Evolutionary conservation across 1,140 invertebrate species (phyloP), one percentile per base, ranked within the genome.

Genomic region (Pseudomyrmex sp.): DNA sequence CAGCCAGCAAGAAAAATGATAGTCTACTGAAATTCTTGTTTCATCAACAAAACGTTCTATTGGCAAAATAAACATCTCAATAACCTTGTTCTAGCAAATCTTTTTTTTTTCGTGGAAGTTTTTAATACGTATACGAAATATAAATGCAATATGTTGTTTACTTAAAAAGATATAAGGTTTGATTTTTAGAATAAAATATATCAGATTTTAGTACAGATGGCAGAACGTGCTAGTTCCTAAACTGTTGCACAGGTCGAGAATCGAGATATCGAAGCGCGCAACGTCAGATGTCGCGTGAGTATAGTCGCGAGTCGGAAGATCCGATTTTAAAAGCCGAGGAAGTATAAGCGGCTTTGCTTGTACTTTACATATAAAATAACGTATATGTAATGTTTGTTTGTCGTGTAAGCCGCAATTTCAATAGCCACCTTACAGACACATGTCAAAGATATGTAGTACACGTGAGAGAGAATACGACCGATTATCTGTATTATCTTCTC

Each of bases 201-300:
- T 77, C 26, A 13, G 12, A 63, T n/a, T 5, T 20, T 26, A 35
- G 46, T 50, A 46, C 10, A 79, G 75, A 79, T 79, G 75, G 63
- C 75, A 58, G 15, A 52, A 68, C 15, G 1, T 56, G 52, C 10
- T 26, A n/a, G 15, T 62, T 66, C 18, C 52, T 26, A 18, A 68
- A 56, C 2, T 35, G 4, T 5, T 20, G 23, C 61, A 48, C 58
- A 12, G 15, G 18, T 62, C 15, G 20, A 54, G 59, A 26, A 26
- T 62, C 15, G 20, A 54, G 59, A 26, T 46, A 15, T 69, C 54
- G 15, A 23, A 66, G 12, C 12, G 35, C 18, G 1, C 35, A n/a
- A 15, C 63, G 7, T 9, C 35, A 69, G 63, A 79, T 65, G 74
- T 54, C 61, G 61, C 61, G 61, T 15, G 48, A 1, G 13, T 18